Evolutionary conservation across 2,888 invertebrate species (phyloP), one percentile per base, ranked within the genome.

Genomic region (Electrophaes corylata): DNA sequence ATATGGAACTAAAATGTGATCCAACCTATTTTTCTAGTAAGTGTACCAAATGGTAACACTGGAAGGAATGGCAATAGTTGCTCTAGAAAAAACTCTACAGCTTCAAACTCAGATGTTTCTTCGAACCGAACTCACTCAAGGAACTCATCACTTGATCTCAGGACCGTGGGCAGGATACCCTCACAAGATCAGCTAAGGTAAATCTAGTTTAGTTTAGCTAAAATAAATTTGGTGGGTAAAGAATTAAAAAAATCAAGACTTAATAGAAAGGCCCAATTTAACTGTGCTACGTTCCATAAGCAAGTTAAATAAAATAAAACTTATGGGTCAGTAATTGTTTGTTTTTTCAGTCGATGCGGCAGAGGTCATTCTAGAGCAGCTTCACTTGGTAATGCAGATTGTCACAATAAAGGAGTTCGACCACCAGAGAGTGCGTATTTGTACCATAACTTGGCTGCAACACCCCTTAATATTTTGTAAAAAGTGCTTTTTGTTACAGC

Each of bases 81-180:
- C 52, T 91, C 91, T 5, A 76, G 88, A 12, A 90, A 91, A 64
- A 90, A 86, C 63, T 91, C 89, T 0, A 87, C 90, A 50, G 84
- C 91, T 3, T 90, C 90, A 3, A 87, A 70, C 56, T 79, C 86
- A 41, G 90, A 90, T 33, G 80, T 81, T 5, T 67, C 86, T 12
- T 71, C 79, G 14, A 88, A 84, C 50, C 81, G 91, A 57, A 86
- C 90, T 43, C 96, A 96, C 82, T 96, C 96, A 0, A 93, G 97
- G 63, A 97, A 97, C 84, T 96, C 97, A 0, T 97, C 97, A 0
- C 92, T 96, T 77, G 97, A 97, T 79, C 92, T 96, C 60, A 92
- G 97, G 50, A 86, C 90, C 52, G 84, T 92, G 16, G 92, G 91
- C 52, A 84, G 92, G 64, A 91, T 91, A 79, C 85, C 92, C 10